Conservation (phyloP, 1,140 invertebrate species). For the Drosophila truncata region DNA sequence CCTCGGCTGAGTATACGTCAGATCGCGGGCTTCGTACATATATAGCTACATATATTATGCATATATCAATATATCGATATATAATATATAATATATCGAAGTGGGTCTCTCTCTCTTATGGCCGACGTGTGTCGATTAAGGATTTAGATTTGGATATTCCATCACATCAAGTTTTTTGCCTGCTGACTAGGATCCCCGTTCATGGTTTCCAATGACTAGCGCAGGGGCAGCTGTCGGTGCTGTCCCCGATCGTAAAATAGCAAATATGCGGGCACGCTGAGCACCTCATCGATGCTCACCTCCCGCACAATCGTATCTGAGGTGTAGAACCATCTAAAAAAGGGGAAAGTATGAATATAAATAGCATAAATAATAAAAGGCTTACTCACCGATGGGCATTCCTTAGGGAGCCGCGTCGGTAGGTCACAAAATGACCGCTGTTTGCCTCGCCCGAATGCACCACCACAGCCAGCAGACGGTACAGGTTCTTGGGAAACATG, state of each 20-base stretch:
- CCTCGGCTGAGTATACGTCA: slow-evolving; percentile 33
- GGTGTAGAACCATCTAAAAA: slow-evolving; percentile 89
- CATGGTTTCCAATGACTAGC: slow-evolving; percentile 38
- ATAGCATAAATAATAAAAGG: not conserved
- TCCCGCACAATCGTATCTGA: slow-evolving; percentile 89
- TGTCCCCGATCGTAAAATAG: slow-evolving; percentile 88
- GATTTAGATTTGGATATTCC: slow-evolving; percentile 31
- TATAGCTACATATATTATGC: not conserved
- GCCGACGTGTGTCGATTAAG: slow-evolving; percentile 14
- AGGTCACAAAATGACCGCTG: slow-evolving; percentile 97
- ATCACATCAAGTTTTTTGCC: slow-evolving; percentile 25
- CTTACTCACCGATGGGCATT: slow-evolving; percentile 86
- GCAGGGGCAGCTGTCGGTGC: slow-evolving; percentile 75
- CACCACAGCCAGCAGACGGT: slow-evolving; percentile 93
- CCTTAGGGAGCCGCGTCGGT: slow-evolving; percentile 90
- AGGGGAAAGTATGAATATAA: not conserved
- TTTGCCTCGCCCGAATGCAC: slow-evolving; percentile 94
- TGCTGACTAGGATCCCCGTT: slow-evolving; percentile 14
- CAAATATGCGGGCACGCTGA: slow-evolving; percentile 89
- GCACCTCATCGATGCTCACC: slow-evolving; percentile 88
- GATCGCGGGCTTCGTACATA: slow-evolving; percentile 12
- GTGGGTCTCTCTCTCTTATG: slow-evolving; percentile 18
- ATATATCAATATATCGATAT: slow-evolving; percentile 20
- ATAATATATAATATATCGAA: too few species aligned
- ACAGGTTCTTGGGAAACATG: slow-evolving; percentile 86